phyloP scores from a whole-genome alignment of 1,140 invertebrate genomes.

The Cydia pomonella region DNA sequence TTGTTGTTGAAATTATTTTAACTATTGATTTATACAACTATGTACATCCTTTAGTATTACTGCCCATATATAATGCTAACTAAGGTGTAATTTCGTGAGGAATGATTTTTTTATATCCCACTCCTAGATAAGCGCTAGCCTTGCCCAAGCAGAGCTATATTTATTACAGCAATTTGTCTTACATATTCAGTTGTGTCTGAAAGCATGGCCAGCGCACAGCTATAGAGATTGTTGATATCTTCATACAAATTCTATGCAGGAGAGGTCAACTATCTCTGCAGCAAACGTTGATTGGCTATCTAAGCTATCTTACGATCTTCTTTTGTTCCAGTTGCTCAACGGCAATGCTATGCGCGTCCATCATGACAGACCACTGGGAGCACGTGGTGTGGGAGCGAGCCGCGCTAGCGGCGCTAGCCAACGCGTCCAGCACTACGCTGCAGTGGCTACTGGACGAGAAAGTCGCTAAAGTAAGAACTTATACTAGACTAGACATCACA shows the following conservation, averaged over 20 bases:
- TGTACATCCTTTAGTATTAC: no score
- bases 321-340: slow-evolving; percentile 79
- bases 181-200: no score
- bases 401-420: slow-evolving; percentile 80
- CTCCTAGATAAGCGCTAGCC: neutral
- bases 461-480: slow-evolving; percentile 79
- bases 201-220: no score
- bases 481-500: neutral
- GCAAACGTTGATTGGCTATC: no score
- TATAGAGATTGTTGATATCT: no score
- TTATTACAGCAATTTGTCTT: neutral
- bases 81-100: no score
- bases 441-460: slow-evolving; percentile 85
- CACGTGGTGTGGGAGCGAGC: slow-evolving; percentile 87
- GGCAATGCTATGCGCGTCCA: slow-evolving; percentile 89
- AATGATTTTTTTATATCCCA: no score
- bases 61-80: no score
- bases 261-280: no score
- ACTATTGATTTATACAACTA: no score
- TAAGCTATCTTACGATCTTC: neutral
- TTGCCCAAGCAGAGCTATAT: neutral
- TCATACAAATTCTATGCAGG: no score
- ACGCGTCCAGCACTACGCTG: slow-evolving; percentile 79
- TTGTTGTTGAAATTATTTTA: no score
- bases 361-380: slow-evolving; percentile 94